Evolutionary conservation across 2,888 invertebrate genomes (phyloP), one percentile per base, ranked within the genome.

Genomic region (Danaus chrysippus): DNA sequence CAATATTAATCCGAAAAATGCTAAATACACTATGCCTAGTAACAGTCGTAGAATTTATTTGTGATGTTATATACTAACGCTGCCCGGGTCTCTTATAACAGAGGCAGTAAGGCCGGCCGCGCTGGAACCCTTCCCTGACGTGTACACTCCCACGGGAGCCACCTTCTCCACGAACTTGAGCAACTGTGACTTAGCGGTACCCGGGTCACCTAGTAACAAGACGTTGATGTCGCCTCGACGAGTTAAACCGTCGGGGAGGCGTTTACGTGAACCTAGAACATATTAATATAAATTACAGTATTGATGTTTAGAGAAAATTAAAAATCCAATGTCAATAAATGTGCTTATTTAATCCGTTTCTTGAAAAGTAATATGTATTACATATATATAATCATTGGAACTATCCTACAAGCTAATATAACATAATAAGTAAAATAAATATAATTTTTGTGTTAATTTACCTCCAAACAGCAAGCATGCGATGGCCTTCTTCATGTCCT

Each of bases 51-150:
- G 6, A 34, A 34, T 0, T 34, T 34, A 34, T 34, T 34, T 34
- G 8, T 34, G 6, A 23, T 3, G 3, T 23, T 23, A 34, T 43
- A 54, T 53, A 60, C 94, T 93, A 86, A 98, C 98, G 63, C 98
- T 95, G 11, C 93, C 92, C 1, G 99, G 98, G 90, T 99, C 99
- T 71, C 98, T 92, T 68, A 95, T 96, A 41, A 99, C 99, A 0
- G 99, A 98, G 0, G 99, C 99, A 19, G 99, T 99, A 44, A 99
- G 93, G 84, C 99, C 99, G 65, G 99, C 99, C 1, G 99, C 99
- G 75, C 98, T 99, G 70, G 98, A 98, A 2, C 99, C 99, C 88
- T 99, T 99, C n/a, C 99, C 99, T 0, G 99, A 99, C 0, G 99
- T 99, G 81, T 99, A 99, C 3, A 98, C 97, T 0, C 96, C 97